Evolutionary conservation across 2,888 invertebrate genomes (phyloP).

Genomic region (Adelphocoris suturalis): DNA sequence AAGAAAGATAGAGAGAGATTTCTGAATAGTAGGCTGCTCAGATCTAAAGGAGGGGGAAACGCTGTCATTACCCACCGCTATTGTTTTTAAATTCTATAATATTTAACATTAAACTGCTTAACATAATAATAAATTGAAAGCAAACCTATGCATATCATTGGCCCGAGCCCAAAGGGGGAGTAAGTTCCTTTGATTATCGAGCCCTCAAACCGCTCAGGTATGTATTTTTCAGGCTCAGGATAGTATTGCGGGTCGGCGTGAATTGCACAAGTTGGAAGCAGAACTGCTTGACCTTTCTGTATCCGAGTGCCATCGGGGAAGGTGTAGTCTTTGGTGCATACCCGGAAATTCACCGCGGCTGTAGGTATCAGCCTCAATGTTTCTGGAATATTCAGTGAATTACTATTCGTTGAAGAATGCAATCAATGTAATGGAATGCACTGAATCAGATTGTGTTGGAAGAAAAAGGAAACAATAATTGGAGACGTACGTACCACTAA

Average conservation of each 20-base stretch:
- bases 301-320: conserved; percentile 73
- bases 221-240: conserved; percentile 74
- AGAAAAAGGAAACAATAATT: too few relatives aligned
- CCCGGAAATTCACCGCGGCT: conserved; percentile 54
- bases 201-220: conserved; percentile 73
- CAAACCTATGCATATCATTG: conserved; percentile 73
- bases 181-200: conserved; percentile 71
- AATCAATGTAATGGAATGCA: too few relatives aligned
- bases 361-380: neutral
- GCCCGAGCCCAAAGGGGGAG: conserved; percentile 74
- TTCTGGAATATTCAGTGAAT: neutral
- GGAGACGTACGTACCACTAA: conserved; percentile 79
- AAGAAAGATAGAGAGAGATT: too few relatives aligned
- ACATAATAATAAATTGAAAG: neutral
- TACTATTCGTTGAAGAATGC: too few relatives aligned
- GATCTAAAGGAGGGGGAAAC: too few relatives aligned
- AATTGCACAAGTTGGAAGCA: conserved; percentile 61
- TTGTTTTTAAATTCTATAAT: too few relatives aligned
- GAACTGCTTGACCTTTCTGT: conserved; percentile 36
- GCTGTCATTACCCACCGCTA: too few relatives aligned
- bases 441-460: too few relatives aligned
- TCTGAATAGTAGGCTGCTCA: too few relatives aligned
- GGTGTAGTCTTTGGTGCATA: conserved; percentile 75
- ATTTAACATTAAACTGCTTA: too few relatives aligned
- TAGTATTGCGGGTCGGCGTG: conserved; percentile 73